Evolutionary conservation across 2,113 vertebrate genomes (phyloP), one percentile per base, ranked within the genome.

Genomic region (Oenanthe melanoleuca): DNA sequence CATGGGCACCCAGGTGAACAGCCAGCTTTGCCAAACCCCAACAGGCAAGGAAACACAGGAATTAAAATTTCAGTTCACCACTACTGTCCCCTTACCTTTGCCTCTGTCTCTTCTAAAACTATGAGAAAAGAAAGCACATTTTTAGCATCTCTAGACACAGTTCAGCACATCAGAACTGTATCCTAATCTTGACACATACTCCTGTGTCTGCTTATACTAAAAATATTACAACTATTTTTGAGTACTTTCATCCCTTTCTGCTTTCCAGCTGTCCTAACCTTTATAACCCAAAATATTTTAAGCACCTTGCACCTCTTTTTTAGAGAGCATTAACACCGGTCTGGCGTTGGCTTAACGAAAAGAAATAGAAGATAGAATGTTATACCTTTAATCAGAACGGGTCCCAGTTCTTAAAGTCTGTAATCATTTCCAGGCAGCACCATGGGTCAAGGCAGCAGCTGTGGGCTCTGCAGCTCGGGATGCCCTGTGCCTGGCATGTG

Each of bases 141-240:
- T 98, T 98, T 97, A 97, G 97, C 85, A 63, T 81, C 92, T 96
- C 73, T 63, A 96, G 89, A 74, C 74, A 85, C 80, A 75, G 81
- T 86, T 97, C 83, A 57, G 88, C 65, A 88, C 83, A 95, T 95
- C 89, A 59, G 88, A 96, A 84, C 71, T 83, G 53, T 86, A 92
- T 80, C 96, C 71, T 88, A 94, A 92, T 92, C 96, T 96, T 96
- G 94, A 95, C 89, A 82, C 33, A 79, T 56, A 80, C 56, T 87
- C 81, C 74, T 88, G 14, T 95, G 71, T 59, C 94, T 86, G 78
- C 90, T 95, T 88, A 71, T 79, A 91, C 95, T 97, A 98, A 98
- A 98, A 97, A 97, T 95, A 98, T 96, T 92, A 83, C 93, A 95
- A 96, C 98, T 97, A 95, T 96, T 96, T 97, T 72, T 84, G 95